These are phyloP conservation scores for Calypte anna DNA, from an alignment of 2,113 vertebrate species.

Conservation along the genomic window DNA sequence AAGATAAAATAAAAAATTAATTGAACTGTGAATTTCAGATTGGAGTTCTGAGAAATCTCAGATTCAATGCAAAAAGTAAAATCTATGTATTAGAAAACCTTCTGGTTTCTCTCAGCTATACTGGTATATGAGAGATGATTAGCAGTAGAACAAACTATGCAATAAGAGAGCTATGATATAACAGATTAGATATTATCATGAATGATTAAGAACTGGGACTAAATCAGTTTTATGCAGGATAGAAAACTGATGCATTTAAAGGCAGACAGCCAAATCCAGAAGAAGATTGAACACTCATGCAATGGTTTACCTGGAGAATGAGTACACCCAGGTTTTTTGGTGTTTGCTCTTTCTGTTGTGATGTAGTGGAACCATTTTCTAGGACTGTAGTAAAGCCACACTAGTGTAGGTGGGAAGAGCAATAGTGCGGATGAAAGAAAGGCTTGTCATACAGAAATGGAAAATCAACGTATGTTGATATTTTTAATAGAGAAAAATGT, in stretches of 20 bases:
- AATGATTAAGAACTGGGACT: constrained; percentile 12
- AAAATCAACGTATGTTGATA: background rate
- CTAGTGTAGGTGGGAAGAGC: background rate
- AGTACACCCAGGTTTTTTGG: background rate
- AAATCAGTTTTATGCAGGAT: background rate
- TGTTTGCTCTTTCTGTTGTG: background rate
- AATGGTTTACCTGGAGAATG: background rate
- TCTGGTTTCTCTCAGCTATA: background rate
- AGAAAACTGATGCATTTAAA: constrained; percentile 23
- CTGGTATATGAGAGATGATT: background rate
- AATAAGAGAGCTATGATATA: background rate
- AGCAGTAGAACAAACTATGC: background rate
- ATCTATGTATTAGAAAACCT: background rate
- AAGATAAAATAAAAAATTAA: constrained; percentile 58
- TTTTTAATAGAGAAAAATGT: background rate
- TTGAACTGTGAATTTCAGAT: constrained; percentile 34
- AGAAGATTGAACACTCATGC: background rate
- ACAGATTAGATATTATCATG: background rate
- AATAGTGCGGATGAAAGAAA: background rate
- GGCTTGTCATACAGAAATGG: background rate
- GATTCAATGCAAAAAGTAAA: constrained; percentile 20
- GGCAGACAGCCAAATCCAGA: background rate
- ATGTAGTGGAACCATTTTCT: background rate
- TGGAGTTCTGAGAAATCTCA: background rate
- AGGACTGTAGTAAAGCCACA: background rate